Evolutionary conservation across 2,797 vertebrate genomes (phyloP), one percentile per base, ranked within the genome.

Genomic region (Phaenicophaeus curvirostris): DNA sequence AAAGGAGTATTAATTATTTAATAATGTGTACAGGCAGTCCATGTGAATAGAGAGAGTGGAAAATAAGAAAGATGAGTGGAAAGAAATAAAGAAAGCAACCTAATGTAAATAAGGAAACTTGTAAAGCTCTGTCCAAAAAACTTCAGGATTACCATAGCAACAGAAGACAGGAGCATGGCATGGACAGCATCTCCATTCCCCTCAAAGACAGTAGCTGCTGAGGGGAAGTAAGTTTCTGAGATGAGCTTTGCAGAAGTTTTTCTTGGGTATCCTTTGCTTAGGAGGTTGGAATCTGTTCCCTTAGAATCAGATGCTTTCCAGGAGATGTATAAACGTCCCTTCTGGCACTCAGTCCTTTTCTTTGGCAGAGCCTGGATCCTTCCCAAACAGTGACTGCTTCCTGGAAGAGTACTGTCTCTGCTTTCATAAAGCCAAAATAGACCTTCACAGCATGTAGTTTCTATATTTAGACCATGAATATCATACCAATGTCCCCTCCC

Each of bases 1-100:
- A 95, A 79, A 82, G 35, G 42, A 46, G 37, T 68, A n/a, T 89
- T 94, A 96, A 94, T 94, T 89, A 90, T 93, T 95, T 90, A 94
- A 89, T 2, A 8, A 80, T 55, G 74, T 89, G 77, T 62, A 68
- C 57, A 74, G 48, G 67, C 55, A 71, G 41, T 74, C 63, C 28
- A 14, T 16, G 39, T 89, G 48, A 93, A 93, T 50, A 23, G 18
- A 44, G 11, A 87, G 55, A 91, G 46, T 83, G 39, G 74, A 77
- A 94, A 95, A 94, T 87, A 77, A 85, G 19, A n/a, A 79, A 74
- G 80, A 85, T 1, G 7, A 89, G 53, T 72, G 62, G 30, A 89
- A 90, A 39, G n/a, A 85, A 93, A 84, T 2, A 21, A 55, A 78
- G 68, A 37, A 21, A 87, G 21, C 9, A 87, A 83, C 5, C 2